Percentiles rank a stretch among this genome's conserved stretches.
Conservation (phyloP, 2,797 vertebrate genomes). For the Cyprinodon diabolis region DNA sequence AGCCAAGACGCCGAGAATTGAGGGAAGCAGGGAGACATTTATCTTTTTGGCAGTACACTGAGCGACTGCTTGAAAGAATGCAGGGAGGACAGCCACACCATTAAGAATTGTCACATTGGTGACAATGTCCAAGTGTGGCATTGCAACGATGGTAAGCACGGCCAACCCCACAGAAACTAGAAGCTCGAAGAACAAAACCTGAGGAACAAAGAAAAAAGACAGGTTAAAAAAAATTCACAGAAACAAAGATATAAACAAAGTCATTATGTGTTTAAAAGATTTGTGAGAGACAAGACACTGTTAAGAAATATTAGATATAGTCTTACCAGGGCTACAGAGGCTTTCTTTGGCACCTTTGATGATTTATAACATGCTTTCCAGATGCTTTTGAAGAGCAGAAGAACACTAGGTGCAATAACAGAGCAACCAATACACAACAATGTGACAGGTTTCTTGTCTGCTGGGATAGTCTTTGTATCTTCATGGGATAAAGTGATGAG, state of each 20-base stretch:
- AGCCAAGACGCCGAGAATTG: slow-evolving; percentile 49
- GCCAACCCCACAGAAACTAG: slow-evolving; percentile 68
- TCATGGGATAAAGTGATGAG: slow-evolving; percentile 67
- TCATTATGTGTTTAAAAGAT: neutral
- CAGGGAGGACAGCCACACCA: slow-evolving; percentile 59
- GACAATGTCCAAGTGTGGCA: slow-evolving; percentile 78
- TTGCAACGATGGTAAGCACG: slow-evolving; percentile 67
- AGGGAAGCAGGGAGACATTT: slow-evolving; percentile 39
- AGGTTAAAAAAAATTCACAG: neutral
- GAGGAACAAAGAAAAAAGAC: neutral
- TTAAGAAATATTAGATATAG: neutral
- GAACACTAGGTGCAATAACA: slow-evolving; percentile 60
- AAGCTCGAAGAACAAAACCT: slow-evolving; percentile 71
- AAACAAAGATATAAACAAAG: neutral
- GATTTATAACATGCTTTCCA: slow-evolving; percentile 76
- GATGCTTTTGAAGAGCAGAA: slow-evolving; percentile 62
- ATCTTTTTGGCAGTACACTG: slow-evolving; percentile 41
- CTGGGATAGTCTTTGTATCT: slow-evolving; percentile 27
- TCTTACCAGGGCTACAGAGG: slow-evolving; percentile 59
- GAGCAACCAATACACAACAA: slow-evolving; percentile 69
- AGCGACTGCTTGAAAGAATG: slow-evolving; percentile 55
- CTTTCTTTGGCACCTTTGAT: slow-evolving; percentile 58
- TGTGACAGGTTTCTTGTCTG: slow-evolving; percentile 53
- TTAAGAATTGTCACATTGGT: slow-evolving; percentile 77
- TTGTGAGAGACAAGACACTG: neutral